A percentile compares a stretch with the other conserved stretches of the same genome.
These are phyloP conservation scores for Apaloderma vittatum DNA, from an alignment of 2,113 vertebrate genomes.

Conservation along the genomic window DNA sequence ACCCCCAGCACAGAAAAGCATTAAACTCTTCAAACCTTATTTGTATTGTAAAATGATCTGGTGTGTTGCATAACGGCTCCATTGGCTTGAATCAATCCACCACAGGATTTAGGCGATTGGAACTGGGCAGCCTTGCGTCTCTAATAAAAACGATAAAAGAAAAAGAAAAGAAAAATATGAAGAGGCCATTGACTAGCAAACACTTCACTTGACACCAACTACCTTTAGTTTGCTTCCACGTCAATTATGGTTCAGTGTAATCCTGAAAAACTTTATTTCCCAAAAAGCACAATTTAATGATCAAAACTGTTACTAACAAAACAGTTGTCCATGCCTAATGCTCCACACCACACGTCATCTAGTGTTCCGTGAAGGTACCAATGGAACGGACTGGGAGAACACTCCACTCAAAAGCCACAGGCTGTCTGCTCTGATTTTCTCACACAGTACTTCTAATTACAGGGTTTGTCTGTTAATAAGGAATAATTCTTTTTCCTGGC, in stretches of 20 bases:
- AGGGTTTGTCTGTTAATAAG: neutral
- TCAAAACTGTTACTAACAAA: neutral
- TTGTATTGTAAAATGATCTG: conserved; percentile 55
- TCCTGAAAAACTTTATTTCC: neutral
- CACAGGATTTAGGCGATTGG: neutral
- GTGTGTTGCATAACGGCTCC: conserved; percentile 34
- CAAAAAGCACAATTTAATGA: neutral
- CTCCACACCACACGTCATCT: neutral
- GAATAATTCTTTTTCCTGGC: neutral
- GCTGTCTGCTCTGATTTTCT: neutral
- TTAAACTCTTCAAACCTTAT: conserved; percentile 73
- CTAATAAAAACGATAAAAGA: conserved; percentile 31
- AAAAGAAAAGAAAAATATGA: neutral
- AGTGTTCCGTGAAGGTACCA: neutral
- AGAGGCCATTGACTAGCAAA: neutral
- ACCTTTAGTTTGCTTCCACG: neutral
- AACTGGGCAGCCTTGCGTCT: conserved; percentile 39
- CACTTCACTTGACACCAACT: neutral
- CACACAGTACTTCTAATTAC: neutral
- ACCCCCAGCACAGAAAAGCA: neutral
- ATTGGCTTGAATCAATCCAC: conserved; percentile 49
- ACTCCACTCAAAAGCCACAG: neutral
- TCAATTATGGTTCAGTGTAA: neutral
- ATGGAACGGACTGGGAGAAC: neutral
- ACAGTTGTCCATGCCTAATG: neutral